Evolutionary conservation across 2,797 vertebrate genomes (phyloP).

Genomic region (Odontamblyopus lacepedii): DNA sequence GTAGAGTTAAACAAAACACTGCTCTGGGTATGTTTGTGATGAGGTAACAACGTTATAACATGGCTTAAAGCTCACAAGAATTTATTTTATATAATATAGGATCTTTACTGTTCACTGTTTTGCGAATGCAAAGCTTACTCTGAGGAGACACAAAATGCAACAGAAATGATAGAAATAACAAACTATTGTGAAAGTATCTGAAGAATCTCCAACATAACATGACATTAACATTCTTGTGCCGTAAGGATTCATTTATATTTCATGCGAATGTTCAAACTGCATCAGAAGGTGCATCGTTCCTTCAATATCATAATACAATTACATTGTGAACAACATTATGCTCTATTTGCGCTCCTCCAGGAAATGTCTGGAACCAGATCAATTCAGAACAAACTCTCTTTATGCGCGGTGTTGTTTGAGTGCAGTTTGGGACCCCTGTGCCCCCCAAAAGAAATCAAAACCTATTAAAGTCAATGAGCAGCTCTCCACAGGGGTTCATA

Average conservation of each 20-base stretch:
- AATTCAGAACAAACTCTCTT: background rate
- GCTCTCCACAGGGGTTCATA: background rate
- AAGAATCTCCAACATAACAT: background rate
- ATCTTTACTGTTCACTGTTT: background rate
- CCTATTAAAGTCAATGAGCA: background rate
- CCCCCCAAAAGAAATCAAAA: background rate
- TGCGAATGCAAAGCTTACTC: background rate
- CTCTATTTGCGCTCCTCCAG: background rate
- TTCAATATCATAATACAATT: background rate
- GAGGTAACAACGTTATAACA: no score
- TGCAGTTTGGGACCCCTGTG: background rate
- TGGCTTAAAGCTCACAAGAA: no score
- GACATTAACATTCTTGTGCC: background rate
- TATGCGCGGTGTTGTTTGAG: background rate
- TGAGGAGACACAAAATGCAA: background rate
- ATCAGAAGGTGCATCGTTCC: background rate
- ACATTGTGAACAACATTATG: background rate
- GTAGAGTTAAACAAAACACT: no score
- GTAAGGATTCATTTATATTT: background rate
- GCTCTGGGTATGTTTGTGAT: no score
- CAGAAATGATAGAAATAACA: background rate
- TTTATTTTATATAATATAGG: no score
- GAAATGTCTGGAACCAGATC: background rate
- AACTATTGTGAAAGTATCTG: background rate
- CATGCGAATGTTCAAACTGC: background rate